Evolutionary conservation across 2,797 vertebrate species (phyloP).

Genomic region (Cynopterus sphinx): DNA sequence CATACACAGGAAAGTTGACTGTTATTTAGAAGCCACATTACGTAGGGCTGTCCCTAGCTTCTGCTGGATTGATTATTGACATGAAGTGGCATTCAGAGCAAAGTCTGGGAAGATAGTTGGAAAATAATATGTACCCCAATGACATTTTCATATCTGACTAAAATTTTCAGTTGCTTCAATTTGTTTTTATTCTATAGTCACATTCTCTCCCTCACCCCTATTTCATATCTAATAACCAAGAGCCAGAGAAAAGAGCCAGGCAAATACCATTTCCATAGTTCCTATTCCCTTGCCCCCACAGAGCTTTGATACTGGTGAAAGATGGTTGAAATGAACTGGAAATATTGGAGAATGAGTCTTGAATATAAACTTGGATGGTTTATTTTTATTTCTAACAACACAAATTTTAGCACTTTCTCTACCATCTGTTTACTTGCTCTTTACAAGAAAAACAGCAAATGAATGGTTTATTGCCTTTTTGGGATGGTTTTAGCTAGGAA

Average conservation of each 20-base stretch:
- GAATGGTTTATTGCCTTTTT: not conserved
- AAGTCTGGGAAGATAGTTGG: not conserved
- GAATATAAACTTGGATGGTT: slow-evolving; percentile 15
- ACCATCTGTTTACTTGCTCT: not conserved
- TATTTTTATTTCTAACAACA: slow-evolving; percentile 41
- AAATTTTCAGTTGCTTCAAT: slow-evolving; percentile 37
- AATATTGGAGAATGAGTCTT: not conserved
- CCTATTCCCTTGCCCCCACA: not conserved
- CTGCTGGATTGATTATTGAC: not conserved
- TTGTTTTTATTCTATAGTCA: slow-evolving; percentile 8
- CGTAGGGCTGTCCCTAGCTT: not conserved
- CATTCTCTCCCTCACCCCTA: not conserved
- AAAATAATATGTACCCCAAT: not conserved
- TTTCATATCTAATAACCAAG: slow-evolving; percentile 44
- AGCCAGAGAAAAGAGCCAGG: not conserved
- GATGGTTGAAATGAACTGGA: not conserved
- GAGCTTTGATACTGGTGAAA: slow-evolving; percentile 4
- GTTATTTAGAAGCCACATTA: not conserved
- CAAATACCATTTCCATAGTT: slow-evolving; percentile 3
- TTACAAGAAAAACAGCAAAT: not conserved
- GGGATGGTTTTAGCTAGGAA: not conserved
- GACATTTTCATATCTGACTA: slow-evolving; percentile 23
- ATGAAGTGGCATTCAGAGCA: not conserved
- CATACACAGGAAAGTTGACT: not conserved
- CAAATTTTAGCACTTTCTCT: not conserved